A percentile compares a stretch with the other conserved stretches of the same genome.
Evolutionary conservation across 2,113 vertebrate species (phyloP).

Genomic region (Grallaria varia): DNA sequence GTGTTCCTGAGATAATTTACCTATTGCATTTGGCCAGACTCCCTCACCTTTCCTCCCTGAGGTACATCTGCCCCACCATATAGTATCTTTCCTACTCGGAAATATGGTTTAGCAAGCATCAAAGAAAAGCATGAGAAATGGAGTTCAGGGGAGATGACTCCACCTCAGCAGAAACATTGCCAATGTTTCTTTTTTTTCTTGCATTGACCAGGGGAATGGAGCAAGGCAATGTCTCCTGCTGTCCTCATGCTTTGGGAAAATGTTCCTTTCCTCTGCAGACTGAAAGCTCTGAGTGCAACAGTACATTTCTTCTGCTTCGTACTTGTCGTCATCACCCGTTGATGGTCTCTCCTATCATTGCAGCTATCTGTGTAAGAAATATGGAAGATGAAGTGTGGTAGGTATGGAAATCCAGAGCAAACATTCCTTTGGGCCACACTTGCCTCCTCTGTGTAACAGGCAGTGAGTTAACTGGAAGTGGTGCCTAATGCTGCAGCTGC

Average conservation of each 20-base stretch:
- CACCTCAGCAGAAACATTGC: background rate
- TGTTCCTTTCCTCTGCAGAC: background rate
- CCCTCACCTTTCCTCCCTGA: background rate
- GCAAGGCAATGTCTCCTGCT: background rate
- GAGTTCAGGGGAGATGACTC: background rate
- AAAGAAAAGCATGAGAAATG: background rate
- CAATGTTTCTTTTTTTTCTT: background rate
- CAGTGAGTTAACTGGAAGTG: background rate
- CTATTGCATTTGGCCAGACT: background rate
- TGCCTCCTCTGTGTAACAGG: background rate
- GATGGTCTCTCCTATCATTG: background rate
- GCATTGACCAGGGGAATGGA: accelerated
- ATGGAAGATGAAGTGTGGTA: background rate
- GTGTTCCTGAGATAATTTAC: background rate
- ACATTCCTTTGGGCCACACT: background rate
- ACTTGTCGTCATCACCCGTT: background rate
- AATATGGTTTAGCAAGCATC: background rate
- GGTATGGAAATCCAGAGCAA: background rate
- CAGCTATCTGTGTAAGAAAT: background rate
- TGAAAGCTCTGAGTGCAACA: background rate
- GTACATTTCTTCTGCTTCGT: background rate
- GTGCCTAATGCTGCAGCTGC: background rate
- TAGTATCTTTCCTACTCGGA: background rate
- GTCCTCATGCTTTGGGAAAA: background rate
- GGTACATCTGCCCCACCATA: background rate